These are phyloP conservation scores for Tridacna crocea DNA, from an alignment of 2,888 invertebrate species.

Conservation along the genomic window DNA sequence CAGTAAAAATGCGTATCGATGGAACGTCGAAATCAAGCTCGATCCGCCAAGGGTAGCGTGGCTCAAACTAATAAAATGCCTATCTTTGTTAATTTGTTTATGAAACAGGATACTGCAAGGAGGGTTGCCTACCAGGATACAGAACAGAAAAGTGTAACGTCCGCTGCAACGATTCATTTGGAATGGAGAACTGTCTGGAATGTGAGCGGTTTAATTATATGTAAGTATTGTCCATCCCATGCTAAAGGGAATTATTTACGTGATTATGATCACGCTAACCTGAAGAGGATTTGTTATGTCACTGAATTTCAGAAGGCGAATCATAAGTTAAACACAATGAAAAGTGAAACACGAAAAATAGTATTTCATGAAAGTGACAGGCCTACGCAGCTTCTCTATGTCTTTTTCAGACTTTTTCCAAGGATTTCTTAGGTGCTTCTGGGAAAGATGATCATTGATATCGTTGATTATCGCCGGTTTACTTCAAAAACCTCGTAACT, in stretches of 20 bases:
- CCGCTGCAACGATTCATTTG: constrained; percentile 4
- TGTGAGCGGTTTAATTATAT: constrained; percentile 32
- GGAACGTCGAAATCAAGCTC: no score
- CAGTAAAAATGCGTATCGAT: no score
- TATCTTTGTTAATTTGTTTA: not conserved
- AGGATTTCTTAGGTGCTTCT: no score
- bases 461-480: no score
- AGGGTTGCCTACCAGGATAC: constrained; percentile 32
- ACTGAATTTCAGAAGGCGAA: no score
- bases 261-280: not conserved
- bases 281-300: not conserved
- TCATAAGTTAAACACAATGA: no score
- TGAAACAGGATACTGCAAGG: constrained; percentile 29
- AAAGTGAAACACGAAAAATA: no score
- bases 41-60: not conserved
- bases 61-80: not conserved
- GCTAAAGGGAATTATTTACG: not conserved
- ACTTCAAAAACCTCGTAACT: no score
- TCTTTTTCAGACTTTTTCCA: no score
- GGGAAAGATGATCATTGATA: no score
- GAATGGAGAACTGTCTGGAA: constrained; percentile 27
- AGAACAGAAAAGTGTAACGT: constrained; percentile 33
- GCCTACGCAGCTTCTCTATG: no score
- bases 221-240: not conserved
- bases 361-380: no score